Base-by-base conservation (phyloP, 2,888 invertebrate species). In the Netelia melanura region DNA sequence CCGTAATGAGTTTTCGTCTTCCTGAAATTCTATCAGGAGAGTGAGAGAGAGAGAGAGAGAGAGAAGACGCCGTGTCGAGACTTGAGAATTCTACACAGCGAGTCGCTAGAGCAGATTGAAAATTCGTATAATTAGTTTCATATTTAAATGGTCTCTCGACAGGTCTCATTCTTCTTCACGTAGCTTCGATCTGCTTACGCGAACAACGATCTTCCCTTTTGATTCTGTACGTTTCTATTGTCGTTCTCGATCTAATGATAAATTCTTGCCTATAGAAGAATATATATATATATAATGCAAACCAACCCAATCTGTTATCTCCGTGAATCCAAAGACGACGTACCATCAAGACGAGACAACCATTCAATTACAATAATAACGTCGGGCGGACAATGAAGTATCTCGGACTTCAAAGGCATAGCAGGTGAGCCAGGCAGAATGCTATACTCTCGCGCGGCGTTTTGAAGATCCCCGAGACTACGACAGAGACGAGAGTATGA, bases 321-420 rank as follows among this genome's bases (percentile, higher is more conserved):
- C 11, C 21, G 67, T 67, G 9, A 10, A 56, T 54, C 71, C 58
- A 72, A 72, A 58, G 58, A 48, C 48, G 72, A 72, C 70, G 70
- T 43, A 5, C 43, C 21, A 38, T 43, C 58, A 17, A 25, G 30
- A 72, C 86, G 88, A 90, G 89, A 90, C 89, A 90, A 91, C 88
- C 90, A 91, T 91, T 91, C 89, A 91, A 91, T 91, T 90, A 91
- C 87, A 87, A 90, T 90, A 89, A 90, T 91, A 91, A 91, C 87
- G 86, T 89, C 89, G 87, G 38, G 89, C 88, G 88, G 88, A 90
- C 89, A 90, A 91, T 90, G 91, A 89, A 79, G 44, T 38, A 38
- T 17, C 52, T 61, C 84, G 83, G 89, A 86, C 88, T 89, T 91
- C 88, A 91, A 90, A 91, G 89, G 87, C 83, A 87, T 85, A 72